phyloP scores from a whole-genome alignment of 2,797 vertebrate genomes.

The Eidolon dupreanum region DNA sequence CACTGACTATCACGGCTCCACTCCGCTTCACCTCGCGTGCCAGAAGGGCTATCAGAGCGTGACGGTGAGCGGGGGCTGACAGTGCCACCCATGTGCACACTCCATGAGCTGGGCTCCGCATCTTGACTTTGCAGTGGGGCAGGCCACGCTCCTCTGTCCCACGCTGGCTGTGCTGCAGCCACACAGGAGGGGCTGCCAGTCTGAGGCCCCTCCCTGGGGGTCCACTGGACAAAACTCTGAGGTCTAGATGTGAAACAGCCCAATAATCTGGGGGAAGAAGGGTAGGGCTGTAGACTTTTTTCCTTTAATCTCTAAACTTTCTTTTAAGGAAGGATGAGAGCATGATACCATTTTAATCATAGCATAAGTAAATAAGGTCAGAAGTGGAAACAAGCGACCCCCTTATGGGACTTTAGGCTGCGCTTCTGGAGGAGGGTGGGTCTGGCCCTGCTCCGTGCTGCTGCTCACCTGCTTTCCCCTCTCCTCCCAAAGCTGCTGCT shows the following conservation, averaged over 20 bases:
- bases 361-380: neutral
- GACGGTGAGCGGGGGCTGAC: slow-evolving; percentile 87
- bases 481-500: slow-evolving; percentile 91
- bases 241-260: neutral
- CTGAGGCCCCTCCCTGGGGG: accelerated
- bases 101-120: accelerated
- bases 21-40: slow-evolving; percentile 95
- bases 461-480: slow-evolving; percentile 54
- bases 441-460: neutral
- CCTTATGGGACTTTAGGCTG: accelerated
- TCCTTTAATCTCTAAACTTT: neutral
- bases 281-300: neutral
- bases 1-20: slow-evolving; percentile 95
- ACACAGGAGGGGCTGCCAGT: accelerated
- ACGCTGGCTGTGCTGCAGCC: accelerated
- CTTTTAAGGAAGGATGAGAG: neutral
- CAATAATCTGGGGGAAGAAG: accelerated
- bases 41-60: slow-evolving; percentile 96
- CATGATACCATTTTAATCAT: neutral
- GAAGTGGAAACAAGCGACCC: neutral
- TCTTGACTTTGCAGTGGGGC: accelerated
- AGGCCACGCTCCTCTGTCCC: accelerated
- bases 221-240: neutral
- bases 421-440: accelerated
- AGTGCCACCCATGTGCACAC: accelerated